A percentile compares a stretch with the other conserved stretches of the same genome.
Evolutionary conservation across 2,797 vertebrate species (phyloP).

Genomic region (Myotis vivesi): DNA sequence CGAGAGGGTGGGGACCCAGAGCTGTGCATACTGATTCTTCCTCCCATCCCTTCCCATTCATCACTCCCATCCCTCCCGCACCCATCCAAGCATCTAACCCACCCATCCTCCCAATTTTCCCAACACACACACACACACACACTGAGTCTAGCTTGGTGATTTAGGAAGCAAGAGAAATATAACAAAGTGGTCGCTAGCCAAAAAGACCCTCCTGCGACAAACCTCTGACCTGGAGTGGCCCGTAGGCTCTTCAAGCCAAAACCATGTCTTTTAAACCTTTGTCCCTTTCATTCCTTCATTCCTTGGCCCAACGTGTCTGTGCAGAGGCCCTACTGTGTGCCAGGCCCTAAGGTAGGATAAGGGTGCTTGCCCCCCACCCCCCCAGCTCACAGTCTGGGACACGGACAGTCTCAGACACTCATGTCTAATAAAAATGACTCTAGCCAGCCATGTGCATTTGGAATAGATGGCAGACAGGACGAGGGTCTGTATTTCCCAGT

Average conservation of each 20-base stretch:
- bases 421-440: fast-evolving
- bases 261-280: neutral
- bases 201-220: neutral
- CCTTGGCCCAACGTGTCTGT: neutral
- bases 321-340: neutral
- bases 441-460: neutral
- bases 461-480: neutral
- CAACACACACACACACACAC: neutral
- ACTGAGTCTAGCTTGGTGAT: neutral
- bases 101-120: neutral
- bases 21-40: fast-evolving
- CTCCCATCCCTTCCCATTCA: neutral
- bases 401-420: neutral
- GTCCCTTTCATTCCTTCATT: too few relatives aligned
- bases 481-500: neutral
- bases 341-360: neutral
- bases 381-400: fast-evolving
- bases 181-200: neutral
- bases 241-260: neutral
- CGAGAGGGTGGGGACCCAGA: neutral
- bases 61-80: neutral
- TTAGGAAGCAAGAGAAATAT: neutral
- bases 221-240: neutral
- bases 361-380: neutral
- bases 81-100: too few relatives aligned